Base-by-base conservation (phyloP, 1,140 invertebrate species). In the Neomicropteryx cornuta region DNA sequence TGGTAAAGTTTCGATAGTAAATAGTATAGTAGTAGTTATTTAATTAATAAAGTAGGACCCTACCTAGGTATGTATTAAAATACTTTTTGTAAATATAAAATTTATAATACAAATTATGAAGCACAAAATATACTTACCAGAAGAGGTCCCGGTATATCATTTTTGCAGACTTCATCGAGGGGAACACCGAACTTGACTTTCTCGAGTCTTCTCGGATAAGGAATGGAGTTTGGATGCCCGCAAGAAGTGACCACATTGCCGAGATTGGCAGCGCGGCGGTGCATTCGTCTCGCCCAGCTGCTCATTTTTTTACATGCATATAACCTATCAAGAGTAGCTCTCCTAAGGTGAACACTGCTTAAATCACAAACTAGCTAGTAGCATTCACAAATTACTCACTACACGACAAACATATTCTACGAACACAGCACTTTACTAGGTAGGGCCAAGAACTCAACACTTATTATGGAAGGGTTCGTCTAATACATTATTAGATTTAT, bases 161-260 rank as follows among this genome's bases (percentile, higher is more conserved):
- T 86, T 59, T 91, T 89, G 66, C 88, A 94, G 27, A 92, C 87
- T 75, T 90, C 85, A 49, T 87, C 81, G 22, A 93, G 66, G 14
- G 86, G 79, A 41, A 83, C 83, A 42, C 88, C 88, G 68, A 94
- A 94, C 63, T 92, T 94, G 8, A 94, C 90, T 76, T 91, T 91
- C 68, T 91, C 87, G 40, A 91, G 70, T 54, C 86, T 71, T 48
- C 85, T 72, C 2, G 83, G 79, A 58, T 87, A 87, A 17, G 83
- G 84, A 61, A 76, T 32, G 66, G 75, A 44, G 55, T 64, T 65
- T 17, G 79, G 81, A 68, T 80, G 86, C 44, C 77, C 85, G 63
- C 87, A 90, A 42, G 86, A 88, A 41, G 87, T 89, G 43, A 90
- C 86, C 53, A 88, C 86, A 67, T 84, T 88, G 61, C 86, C 83